These are phyloP conservation scores for Sialia sialis DNA, from an alignment of 2,113 vertebrate genomes.

Conservation along the genomic window DNA sequence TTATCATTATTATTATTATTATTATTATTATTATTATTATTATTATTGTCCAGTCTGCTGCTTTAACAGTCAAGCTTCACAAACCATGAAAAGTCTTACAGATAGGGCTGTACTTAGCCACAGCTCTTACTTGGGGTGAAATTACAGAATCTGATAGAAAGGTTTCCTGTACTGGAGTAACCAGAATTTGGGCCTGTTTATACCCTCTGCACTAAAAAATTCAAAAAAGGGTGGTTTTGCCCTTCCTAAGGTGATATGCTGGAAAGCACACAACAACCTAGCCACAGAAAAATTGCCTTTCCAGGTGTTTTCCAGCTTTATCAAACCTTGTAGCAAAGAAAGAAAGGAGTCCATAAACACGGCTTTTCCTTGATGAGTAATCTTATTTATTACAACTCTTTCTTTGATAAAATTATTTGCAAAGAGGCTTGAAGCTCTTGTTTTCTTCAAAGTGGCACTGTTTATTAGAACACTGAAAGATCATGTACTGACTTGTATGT, in stretches of 20 bases:
- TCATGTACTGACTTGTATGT: background rate
- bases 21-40: background rate
- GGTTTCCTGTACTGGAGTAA: background rate
- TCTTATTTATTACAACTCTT: background rate
- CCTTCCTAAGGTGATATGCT: background rate
- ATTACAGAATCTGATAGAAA: background rate
- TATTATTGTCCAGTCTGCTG: background rate
- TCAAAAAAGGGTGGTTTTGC: background rate
- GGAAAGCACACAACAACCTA: background rate
- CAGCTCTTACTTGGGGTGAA: background rate
- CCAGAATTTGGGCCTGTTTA: background rate
- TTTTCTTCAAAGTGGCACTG: background rate
- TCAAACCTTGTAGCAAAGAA: background rate
- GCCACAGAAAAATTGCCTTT: background rate
- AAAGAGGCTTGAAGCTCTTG: background rate
- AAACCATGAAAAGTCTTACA: background rate
- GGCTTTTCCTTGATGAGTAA: background rate
- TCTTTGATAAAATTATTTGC: background rate
- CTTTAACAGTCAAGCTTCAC: background rate
- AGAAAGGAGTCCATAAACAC: background rate
- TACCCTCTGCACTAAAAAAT: background rate
- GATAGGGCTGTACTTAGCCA: background rate
- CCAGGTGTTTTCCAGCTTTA: background rate
- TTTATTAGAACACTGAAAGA: background rate
- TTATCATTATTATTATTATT: background rate